Percentiles rank a stretch among this genome's conserved stretches.
Evolutionary conservation across 2,797 vertebrate genomes (phyloP).

Genomic region (Alosa sapidissima): DNA sequence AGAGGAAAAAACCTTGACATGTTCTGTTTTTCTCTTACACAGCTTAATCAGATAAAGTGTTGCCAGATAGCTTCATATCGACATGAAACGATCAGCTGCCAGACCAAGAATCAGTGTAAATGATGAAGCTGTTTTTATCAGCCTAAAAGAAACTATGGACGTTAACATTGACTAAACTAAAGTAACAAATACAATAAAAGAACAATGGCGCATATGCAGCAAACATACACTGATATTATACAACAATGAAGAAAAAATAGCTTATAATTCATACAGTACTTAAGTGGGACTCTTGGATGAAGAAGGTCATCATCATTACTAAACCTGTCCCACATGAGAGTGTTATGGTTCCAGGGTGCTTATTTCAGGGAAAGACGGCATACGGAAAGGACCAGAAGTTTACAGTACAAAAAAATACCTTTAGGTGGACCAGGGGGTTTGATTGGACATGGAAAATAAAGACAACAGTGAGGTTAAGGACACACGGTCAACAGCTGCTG

Average conservation of each 20-base stretch:
- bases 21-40: constrained; percentile 8
- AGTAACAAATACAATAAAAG: constrained; percentile 17
- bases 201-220: constrained; percentile 5
- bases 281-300: constrained; percentile 20
- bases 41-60: constrained; percentile 29
- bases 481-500: background rate
- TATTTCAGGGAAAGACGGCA: constrained; percentile 29
- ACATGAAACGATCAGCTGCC: constrained; percentile 68
- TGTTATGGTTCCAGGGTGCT: background rate
- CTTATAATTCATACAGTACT: constrained; percentile 58
- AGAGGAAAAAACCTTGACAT: constrained; percentile 6
- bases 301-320: background rate
- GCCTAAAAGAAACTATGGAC: constrained; percentile 43
- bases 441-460: constrained; percentile 35
- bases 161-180: constrained; percentile 43
- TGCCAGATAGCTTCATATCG: constrained; percentile 70
- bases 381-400: constrained; percentile 34
- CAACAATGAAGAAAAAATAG: constrained; percentile 43
- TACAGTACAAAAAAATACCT: constrained; percentile 34
- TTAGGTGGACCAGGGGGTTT: constrained; percentile 45
- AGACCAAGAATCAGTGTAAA: constrained; percentile 37
- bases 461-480: constrained; percentile 9
- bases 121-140: constrained; percentile 37
- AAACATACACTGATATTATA: constrained; percentile 5
- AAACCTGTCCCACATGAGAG: background rate